phyloP scores from a whole-genome alignment of 2,113 vertebrate species.

The Cyprinodon brontotheroides region DNA sequence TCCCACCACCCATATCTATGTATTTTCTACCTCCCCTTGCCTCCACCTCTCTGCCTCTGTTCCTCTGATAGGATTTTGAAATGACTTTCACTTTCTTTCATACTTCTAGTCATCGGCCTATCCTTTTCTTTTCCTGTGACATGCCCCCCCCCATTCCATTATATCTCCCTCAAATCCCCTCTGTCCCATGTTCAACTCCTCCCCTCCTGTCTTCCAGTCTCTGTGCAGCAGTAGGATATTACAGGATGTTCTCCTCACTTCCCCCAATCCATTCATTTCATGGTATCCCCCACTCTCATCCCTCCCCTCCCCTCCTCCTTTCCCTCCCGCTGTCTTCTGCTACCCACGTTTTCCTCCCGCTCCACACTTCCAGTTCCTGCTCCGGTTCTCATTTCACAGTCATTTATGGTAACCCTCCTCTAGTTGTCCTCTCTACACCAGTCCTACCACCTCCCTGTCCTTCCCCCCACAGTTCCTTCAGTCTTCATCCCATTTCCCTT shows the following conservation, averaged over 20 bases:
- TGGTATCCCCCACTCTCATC: conserved; percentile 48
- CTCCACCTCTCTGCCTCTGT: conserved; percentile 9
- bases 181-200: conserved; percentile 52
- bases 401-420: conserved; percentile 72
- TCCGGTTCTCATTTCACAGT: conserved; percentile 78
- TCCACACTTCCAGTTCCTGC: conserved; percentile 48
- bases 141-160: conserved; percentile 42
- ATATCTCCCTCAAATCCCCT: conserved; percentile 45
- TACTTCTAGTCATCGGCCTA: conserved; percentile 33
- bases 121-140: conserved; percentile 45
- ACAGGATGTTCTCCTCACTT: conserved; percentile 39
- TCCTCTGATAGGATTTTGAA: conserved; percentile 50
- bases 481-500: conserved; percentile 65
- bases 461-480: conserved; percentile 28
- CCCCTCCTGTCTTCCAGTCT: conserved; percentile 42
- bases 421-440: conserved; percentile 52
- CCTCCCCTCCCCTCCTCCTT: conserved; percentile 4
- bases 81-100: conserved; percentile 37
- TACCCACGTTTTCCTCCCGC: conserved; percentile 31
- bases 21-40: neutral
- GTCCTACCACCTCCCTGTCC: conserved; percentile 10
- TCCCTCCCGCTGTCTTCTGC: conserved; percentile 50
- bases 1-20: conserved; percentile 4
- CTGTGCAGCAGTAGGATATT: conserved; percentile 56
- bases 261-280: conserved; percentile 43